Conservation (phyloP, 2,888 invertebrate species). For the Molanna angustata region DNA sequence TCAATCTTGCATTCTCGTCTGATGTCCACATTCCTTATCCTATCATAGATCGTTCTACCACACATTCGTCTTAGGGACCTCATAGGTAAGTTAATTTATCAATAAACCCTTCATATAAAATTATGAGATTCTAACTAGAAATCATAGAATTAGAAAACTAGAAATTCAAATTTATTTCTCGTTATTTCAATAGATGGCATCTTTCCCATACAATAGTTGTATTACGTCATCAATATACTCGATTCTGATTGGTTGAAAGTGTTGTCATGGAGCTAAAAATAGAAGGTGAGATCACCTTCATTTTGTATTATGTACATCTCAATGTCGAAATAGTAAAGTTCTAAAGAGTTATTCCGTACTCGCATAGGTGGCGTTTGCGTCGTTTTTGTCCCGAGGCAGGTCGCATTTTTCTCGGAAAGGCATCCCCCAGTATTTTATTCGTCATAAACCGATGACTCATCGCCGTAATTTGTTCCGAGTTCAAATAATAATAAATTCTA, state of each 20-base stretch:
- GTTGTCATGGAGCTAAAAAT: constrained; percentile 43
- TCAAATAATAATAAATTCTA: constrained; percentile 10
- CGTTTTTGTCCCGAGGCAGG: constrained; percentile 7
- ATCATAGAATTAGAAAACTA: constrained; percentile 1
- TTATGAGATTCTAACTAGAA: too few species aligned
- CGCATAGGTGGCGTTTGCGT: constrained; percentile 12
- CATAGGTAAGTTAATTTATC: too few species aligned
- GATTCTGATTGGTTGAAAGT: constrained; percentile 46
- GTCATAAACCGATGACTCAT: constrained; percentile 27
- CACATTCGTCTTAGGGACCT: too few species aligned
- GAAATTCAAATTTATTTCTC: constrained; percentile 12
- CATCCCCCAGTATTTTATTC: constrained; percentile 28
- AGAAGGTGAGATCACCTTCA: constrained; percentile 49
- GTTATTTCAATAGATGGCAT: constrained; percentile 15
- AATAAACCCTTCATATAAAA: too few species aligned
- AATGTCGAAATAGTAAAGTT: too few species aligned
- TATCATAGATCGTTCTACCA: too few species aligned
- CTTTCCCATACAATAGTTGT: neutral
- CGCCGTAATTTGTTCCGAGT: constrained; percentile 14
- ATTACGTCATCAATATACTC: constrained; percentile 23
- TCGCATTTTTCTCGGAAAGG: constrained; percentile 28
- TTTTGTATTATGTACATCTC: too few species aligned
- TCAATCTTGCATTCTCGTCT: too few species aligned
- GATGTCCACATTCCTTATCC: too few species aligned
- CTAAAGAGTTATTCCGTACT: neutral